Conservation (phyloP, 2,888 invertebrate genomes). For the Nymphalis urticae region DNA sequence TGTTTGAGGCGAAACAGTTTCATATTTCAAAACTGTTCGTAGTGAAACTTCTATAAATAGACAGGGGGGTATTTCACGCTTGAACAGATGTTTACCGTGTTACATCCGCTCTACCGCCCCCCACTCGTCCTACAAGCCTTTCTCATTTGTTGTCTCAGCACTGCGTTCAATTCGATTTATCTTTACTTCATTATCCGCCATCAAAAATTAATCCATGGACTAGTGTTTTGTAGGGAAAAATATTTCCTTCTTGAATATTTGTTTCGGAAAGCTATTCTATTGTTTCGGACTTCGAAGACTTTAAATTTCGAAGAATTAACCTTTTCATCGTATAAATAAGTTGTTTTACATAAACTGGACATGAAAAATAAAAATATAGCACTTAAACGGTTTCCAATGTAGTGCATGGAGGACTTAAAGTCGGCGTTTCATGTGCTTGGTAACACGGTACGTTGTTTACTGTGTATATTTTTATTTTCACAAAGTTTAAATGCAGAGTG, state of each 20-base stretch:
- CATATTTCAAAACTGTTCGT: constrained; percentile 31
- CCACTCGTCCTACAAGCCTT: constrained; percentile 35
- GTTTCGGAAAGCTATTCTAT: no score
- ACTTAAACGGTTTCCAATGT: not conserved
- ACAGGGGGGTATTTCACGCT: constrained; percentile 60
- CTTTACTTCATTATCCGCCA: not conserved
- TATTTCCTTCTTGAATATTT: no score
- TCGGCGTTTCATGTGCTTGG: constrained; percentile 6
- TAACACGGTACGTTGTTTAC: constrained; percentile 2
- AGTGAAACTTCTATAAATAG: constrained; percentile 53
- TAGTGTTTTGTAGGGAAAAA: no score
- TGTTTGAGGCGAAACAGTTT: constrained; percentile 1
- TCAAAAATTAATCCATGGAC: not conserved
- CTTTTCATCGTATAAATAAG: no score
- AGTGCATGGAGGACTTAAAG: constrained; percentile 1
- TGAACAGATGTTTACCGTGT: constrained; percentile 54
- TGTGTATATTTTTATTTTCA: constrained; percentile 4
- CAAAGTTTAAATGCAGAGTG: constrained; percentile 20
- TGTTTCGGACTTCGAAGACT: no score
- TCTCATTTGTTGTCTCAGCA: constrained; percentile 27
- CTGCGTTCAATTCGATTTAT: constrained; percentile 14
- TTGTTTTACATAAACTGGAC: no score
- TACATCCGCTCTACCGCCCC: constrained; percentile 63
- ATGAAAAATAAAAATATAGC: not conserved
- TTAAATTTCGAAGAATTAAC: no score